phyloP scores from a whole-genome alignment of 2,888 invertebrate species.

The Erebia palarica region DNA sequence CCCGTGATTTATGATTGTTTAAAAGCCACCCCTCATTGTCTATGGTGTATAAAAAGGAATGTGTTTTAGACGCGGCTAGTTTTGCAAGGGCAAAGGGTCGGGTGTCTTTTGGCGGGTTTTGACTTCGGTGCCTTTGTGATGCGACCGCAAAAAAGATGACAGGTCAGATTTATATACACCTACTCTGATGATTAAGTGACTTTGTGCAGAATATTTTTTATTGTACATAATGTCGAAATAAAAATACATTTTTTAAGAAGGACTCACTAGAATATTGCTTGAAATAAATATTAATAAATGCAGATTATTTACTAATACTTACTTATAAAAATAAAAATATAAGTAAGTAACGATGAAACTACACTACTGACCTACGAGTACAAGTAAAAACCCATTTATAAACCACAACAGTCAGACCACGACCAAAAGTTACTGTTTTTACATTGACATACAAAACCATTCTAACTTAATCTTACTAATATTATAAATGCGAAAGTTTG shows the following conservation, averaged over 20 bases:
- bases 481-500: no score
- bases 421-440: neutral
- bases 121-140: slow-evolving; percentile 28
- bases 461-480: no score
- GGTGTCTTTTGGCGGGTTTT: slow-evolving; percentile 32
- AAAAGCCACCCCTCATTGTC: slow-evolving; percentile 29
- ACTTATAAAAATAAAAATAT: no score
- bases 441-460: neutral
- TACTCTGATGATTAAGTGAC: slow-evolving; percentile 24
- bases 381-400: neutral
- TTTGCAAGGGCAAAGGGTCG: slow-evolving; percentile 41
- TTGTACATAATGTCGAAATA: no score
- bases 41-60: slow-evolving; percentile 40
- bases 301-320: no score
- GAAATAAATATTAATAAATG: no score
- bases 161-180: slow-evolving; percentile 25
- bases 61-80: slow-evolving; percentile 44
- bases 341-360: no score
- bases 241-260: no score
- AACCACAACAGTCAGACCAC: neutral
- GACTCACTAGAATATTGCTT: no score
- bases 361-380: neutral
- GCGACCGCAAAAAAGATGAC: slow-evolving; percentile 38
- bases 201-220: neutral
- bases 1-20: slow-evolving; percentile 25